Conservation (phyloP, 2,888 invertebrate species). For the Callosobruchus maculatus region DNA sequence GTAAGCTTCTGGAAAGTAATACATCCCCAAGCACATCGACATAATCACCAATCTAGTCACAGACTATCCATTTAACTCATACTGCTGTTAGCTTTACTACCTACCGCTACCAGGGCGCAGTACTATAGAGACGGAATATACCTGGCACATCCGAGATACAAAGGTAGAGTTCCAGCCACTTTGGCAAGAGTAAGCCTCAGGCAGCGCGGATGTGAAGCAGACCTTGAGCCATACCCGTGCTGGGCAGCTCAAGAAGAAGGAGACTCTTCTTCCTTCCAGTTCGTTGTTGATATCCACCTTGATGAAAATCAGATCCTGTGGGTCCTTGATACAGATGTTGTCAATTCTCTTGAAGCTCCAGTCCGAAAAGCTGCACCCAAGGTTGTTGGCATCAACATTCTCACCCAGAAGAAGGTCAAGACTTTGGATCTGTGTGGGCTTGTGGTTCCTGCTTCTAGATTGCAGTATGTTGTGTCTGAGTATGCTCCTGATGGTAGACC, state of each 20-base stretch:
- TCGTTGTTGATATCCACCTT: constrained; percentile 63
- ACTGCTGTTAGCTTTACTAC: too few species aligned
- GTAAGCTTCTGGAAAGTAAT: too few species aligned
- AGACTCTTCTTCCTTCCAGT: constrained; percentile 63
- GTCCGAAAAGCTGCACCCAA: constrained; percentile 66
- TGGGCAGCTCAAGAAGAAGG: constrained; percentile 63
- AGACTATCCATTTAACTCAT: too few species aligned
- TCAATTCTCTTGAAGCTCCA: constrained; percentile 64
- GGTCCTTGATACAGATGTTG: constrained; percentile 69
- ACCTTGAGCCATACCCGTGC: constrained; percentile 60
- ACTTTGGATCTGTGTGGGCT: constrained; percentile 59
- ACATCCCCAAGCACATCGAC: too few species aligned
- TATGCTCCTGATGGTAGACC: constrained; percentile 60
- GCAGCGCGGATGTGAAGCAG: constrained; percentile 49
- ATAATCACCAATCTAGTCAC: too few species aligned
- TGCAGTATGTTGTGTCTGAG: constrained; percentile 69
- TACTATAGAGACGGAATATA: constrained; percentile 55
- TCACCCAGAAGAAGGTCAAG: constrained; percentile 57
- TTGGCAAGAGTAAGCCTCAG: constrained; percentile 56
- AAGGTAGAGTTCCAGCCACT: constrained; percentile 64
- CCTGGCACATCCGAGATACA: constrained; percentile 59
- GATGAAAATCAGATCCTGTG: constrained; percentile 65
- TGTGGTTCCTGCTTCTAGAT: constrained; percentile 55
- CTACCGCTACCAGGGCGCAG: constrained; percentile 60
- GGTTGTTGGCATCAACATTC: constrained; percentile 44